Percentiles rank a stretch among this genome's conserved stretches.
Evolutionary conservation across 2,888 invertebrate species (phyloP).

Genomic region (Sphinx pinastri): DNA sequence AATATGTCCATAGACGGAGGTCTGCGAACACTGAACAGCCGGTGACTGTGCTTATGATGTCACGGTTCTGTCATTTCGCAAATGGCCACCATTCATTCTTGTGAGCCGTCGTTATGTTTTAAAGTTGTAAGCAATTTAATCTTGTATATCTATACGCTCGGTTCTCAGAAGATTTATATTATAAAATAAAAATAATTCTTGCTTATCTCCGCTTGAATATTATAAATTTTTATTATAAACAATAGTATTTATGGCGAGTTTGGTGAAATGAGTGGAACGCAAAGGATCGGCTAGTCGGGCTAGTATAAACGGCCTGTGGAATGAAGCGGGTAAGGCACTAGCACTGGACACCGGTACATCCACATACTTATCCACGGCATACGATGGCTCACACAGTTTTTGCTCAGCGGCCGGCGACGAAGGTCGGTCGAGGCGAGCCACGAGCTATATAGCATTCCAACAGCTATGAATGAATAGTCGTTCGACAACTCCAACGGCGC

Average conservation of each 20-base stretch:
- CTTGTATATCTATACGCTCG: constrained; percentile 40
- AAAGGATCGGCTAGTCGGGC: constrained; percentile 14
- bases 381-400: constrained; percentile 64
- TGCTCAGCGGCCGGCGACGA: constrained; percentile 55
- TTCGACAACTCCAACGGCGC: constrained; percentile 73
- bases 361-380: constrained; percentile 64
- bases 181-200: constrained; percentile 24
- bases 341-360: constrained; percentile 56
- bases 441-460: constrained; percentile 80
- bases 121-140: constrained; percentile 47
- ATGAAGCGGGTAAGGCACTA: constrained; percentile 51
- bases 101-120: constrained; percentile 42
- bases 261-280: constrained; percentile 1
- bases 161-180: constrained; percentile 41
- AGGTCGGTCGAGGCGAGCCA: constrained; percentile 77
- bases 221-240: background rate
- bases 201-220: background rate
- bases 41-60: constrained; percentile 45
- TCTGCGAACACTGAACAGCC: constrained; percentile 30
- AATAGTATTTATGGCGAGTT: background rate
- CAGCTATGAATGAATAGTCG: constrained; percentile 82
- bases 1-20: constrained; percentile 31
- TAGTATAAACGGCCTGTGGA: constrained; percentile 31
- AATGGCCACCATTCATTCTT: constrained; percentile 48
- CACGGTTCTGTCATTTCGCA: constrained; percentile 48